Base-by-base conservation (phyloP, 2,113 vertebrate species). In the Smithornis capensis region DNA sequence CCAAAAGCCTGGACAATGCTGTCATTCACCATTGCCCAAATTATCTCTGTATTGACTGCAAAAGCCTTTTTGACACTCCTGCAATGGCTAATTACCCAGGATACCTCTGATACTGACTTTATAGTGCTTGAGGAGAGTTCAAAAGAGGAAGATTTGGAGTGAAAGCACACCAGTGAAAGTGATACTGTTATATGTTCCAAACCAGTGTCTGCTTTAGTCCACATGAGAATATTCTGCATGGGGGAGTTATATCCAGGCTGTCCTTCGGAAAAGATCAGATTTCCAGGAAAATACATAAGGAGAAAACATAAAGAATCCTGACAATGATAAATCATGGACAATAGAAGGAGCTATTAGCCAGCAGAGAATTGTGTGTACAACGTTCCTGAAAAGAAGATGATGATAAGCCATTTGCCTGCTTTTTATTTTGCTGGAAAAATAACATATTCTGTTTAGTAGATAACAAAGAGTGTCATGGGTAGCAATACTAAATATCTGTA, bases 1-100 rank as follows among this genome's bases (percentile, higher is more conserved):
- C 99, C 99, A 98, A 99, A 99, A 99, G 99, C 98, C 99, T 98
- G 99, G 99, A 99, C 99, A 99, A 98, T 95, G 97, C 98, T 99
- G 99, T 99, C 99, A 99, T 99, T 99, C 99, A 99, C 99, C 99
- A 99, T 99, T 99, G 99, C 99, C 99, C 99, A 99, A 99, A 99
- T 99, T 99, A 99, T 99, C 99, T 99, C 98, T 99, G 98, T 99
- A 99, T 99, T 99, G 99, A 99, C 99, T 99, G 99, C 97, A 98
- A 99, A 99, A 99, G 98, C 99, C 98, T 99, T 98, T 98, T 98
- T 99, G 99, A 99, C 99, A 99, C 99, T 98, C 94, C 98, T 97
- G 99, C 99, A 99, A 99, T 99, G 99, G 99, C 99, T 99, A 99
- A 99, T 99, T 99, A 99, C 99, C 99, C 99, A 99, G 98, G 98